Conservation (phyloP, 2,888 invertebrate genomes). For the Noctua fimbriata region DNA sequence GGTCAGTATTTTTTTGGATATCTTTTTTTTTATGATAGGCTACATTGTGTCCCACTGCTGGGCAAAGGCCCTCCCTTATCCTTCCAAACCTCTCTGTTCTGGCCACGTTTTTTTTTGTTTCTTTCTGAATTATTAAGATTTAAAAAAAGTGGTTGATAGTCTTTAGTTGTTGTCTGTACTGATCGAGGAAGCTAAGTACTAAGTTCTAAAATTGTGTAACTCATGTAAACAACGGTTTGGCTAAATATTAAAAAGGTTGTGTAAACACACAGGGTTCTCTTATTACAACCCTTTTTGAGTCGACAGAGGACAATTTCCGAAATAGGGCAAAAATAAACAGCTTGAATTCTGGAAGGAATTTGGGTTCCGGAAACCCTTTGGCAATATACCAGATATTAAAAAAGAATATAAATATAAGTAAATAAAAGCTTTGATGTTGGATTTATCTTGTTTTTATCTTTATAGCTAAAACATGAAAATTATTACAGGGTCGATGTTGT, state of each 20-base stretch:
- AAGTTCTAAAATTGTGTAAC: background rate
- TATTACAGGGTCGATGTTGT: background rate
- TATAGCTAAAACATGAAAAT: constrained; percentile 1
- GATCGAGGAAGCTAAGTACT: background rate
- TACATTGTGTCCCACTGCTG: too few relatives aligned
- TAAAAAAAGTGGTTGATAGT: background rate
- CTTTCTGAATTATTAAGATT: too few relatives aligned
- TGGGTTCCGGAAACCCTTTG: constrained; percentile 11
- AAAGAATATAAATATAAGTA: background rate
- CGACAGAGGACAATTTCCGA: constrained; percentile 38
- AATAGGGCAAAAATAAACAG: constrained; percentile 19
- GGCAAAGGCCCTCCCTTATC: too few relatives aligned
- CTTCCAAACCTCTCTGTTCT: too few relatives aligned
- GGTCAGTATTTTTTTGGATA: too few relatives aligned
- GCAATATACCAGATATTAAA: constrained; percentile 25
- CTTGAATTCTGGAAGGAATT: constrained; percentile 7
- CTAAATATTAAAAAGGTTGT: constrained; percentile 25
- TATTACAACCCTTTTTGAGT: constrained; percentile 31
- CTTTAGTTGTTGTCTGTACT: background rate
- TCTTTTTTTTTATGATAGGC: too few relatives aligned
- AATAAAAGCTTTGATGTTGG: background rate
- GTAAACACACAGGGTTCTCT: constrained; percentile 1
- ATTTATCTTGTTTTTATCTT: background rate
- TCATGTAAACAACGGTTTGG: constrained; percentile 13
- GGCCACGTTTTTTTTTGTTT: too few relatives aligned